Evolutionary conservation across 92 coral and sea anemone genomes (phyloP), one percentile per base, ranked within the genome.

Genomic region (Desmophyllum pertusum): DNA sequence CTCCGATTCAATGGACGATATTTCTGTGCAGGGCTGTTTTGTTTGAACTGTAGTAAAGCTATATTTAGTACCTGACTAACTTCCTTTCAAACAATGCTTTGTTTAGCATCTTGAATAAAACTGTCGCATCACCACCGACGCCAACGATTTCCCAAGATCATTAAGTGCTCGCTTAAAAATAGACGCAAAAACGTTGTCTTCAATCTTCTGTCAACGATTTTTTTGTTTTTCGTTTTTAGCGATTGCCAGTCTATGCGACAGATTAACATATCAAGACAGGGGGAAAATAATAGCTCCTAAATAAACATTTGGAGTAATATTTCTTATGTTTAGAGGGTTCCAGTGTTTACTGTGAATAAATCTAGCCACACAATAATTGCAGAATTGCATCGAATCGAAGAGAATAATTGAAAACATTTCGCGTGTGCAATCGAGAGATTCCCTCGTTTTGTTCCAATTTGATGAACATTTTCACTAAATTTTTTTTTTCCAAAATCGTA

Each of bases 41-140:
- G 79, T 61, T 71, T 59, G 36, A 59, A 39, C 68, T 82, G 86
- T 73, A 80, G 59, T 40, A 39, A 30, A 45, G 71, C 79, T 70
- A 82, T 71, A 79, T 82, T 82, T 57, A 82, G 78, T 36, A 69
- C 46, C 38, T 21, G 86, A 72, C 50, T 73, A 72, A 73, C 78
- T 82, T 82, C 79, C 79, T 59, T 55, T 82, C 86, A 82, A 82
- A 82, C 79, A 82, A 82, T 82, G 78, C 78, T 72, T 82, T 82
- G 86, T 82, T 82, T 72, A 71, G 79, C 79, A 70, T 71, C 71
- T 82, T 55, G 86, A 82, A 82, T 82, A 82, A 70, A 59, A 74
- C 38, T 72, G 55, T 82, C 79, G 70, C 70, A 29, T 52, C 78
- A 39, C 21, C 41, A 71, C n/a, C 55, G 79, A 53, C 76, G 71